phyloP scores from a whole-genome alignment of 92 coral and sea anemone genomes.

The Plumapathes pennacea region DNA sequence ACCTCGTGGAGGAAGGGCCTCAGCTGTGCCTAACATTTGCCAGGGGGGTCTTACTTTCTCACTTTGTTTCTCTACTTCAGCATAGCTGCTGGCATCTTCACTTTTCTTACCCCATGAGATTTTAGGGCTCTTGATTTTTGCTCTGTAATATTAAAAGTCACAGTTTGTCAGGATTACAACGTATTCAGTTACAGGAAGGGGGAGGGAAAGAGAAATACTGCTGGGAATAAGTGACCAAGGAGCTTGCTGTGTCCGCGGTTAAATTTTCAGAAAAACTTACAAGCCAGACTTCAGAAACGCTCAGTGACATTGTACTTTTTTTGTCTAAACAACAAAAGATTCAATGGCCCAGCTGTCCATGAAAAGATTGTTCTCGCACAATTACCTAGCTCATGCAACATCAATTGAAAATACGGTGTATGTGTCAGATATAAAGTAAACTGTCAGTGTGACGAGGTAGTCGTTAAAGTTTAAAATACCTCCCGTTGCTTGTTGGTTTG shows the following conservation, averaged over 20 bases:
- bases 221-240: too few species aligned
- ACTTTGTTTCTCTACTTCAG: slow-evolving; percentile 50
- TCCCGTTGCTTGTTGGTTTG: slow-evolving; percentile 30
- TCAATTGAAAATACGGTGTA: background rate
- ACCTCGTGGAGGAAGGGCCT: slow-evolving; percentile 86
- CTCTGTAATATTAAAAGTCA: slow-evolving; percentile 4
- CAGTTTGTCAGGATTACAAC: too few species aligned
- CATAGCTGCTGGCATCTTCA: slow-evolving; percentile 67
- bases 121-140: slow-evolving; percentile 19
- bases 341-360: too few species aligned
- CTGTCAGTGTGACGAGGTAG: background rate
- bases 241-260: too few species aligned
- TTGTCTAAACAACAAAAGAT: background rate
- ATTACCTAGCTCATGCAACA: background rate
- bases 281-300: too few species aligned
- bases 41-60: slow-evolving; percentile 64
- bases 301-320: too few species aligned
- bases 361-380: too few species aligned
- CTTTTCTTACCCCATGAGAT: slow-evolving; percentile 16
- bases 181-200: too few species aligned
- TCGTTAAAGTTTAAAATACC: background rate
- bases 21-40: slow-evolving; percentile 84
- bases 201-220: too few species aligned
- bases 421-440: background rate
- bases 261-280: too few species aligned